Conservation (phyloP, 2,113 vertebrate genomes). For the Notechis scutatus region DNA sequence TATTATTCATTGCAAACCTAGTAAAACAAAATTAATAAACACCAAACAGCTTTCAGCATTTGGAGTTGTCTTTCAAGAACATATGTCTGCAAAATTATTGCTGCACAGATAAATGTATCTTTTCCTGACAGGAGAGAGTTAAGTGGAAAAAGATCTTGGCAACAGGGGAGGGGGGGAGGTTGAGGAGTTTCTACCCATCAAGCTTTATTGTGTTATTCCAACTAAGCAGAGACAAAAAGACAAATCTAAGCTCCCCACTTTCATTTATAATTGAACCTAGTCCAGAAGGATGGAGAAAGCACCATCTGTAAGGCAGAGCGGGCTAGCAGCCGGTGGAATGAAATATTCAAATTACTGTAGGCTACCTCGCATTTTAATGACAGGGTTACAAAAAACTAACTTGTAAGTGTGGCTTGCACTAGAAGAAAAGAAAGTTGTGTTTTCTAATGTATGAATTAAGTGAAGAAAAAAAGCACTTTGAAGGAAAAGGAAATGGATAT, state of each 20-base stretch:
- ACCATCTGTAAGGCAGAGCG: conserved; percentile 76
- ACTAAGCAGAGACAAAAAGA: conserved; percentile 83
- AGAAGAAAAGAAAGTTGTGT: conserved; percentile 62
- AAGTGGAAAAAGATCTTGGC: conserved; percentile 14
- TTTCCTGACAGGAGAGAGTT: conserved; percentile 18
- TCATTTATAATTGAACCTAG: conserved; percentile 80
- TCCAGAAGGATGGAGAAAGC: conserved; percentile 76
- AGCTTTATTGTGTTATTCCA: conserved; percentile 76
- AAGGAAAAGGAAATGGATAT: background rate
- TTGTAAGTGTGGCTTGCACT: conserved; percentile 55
- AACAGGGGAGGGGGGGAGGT: conserved; percentile 49
- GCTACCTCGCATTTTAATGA: conserved; percentile 73
- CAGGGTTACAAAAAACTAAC: conserved; percentile 67
- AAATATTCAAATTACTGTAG: conserved; percentile 81
- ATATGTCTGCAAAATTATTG: conserved; percentile 14
- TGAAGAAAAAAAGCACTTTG: conserved; percentile 58
- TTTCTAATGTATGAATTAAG: conserved; percentile 53
- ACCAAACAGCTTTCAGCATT: background rate
- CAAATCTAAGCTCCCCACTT: conserved; percentile 78
- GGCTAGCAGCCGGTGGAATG: conserved; percentile 74
- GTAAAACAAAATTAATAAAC: background rate
- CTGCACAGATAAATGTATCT: background rate
- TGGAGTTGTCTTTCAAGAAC: background rate
- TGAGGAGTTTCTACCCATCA: conserved; percentile 72
- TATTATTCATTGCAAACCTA: background rate